Percentiles rank a stretch among this genome's conserved stretches.
phyloP scores from a whole-genome alignment of 2,888 invertebrate species.

The Nemurella pictetii region DNA sequence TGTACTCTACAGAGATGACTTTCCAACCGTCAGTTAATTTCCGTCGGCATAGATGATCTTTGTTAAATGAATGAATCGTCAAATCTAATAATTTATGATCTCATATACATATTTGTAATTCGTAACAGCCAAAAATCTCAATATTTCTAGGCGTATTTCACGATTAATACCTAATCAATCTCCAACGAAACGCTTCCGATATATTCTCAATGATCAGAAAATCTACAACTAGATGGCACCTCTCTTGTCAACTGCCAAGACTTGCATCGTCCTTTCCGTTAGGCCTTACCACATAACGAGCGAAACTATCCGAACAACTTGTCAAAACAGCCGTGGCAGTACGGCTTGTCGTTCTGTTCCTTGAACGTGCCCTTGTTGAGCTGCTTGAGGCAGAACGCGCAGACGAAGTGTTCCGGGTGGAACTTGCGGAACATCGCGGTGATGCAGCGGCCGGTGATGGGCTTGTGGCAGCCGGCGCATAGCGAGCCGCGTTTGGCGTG shows the following conservation, averaged over 20 bases:
- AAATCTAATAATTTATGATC: too few relatives aligned
- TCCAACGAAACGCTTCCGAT: too few relatives aligned
- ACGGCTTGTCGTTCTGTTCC: conserved; percentile 98
- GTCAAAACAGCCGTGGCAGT: conserved; percentile 97
- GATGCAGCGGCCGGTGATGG: conserved; percentile 96
- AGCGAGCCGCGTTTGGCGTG: conserved; percentile 96
- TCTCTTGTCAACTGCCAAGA: neutral
- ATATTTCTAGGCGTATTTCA: too few relatives aligned
- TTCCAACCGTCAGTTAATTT: too few relatives aligned
- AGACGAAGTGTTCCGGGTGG: conserved; percentile 99
- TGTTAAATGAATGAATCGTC: too few relatives aligned
- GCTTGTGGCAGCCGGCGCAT: conserved; percentile 97
- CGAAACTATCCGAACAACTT: conserved; percentile 83
- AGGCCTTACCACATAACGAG: neutral
- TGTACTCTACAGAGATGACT: too few relatives aligned
- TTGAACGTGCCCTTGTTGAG: conserved; percentile 99
- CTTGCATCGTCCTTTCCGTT: neutral
- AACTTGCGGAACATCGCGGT: conserved; percentile 99
- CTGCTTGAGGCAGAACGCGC: conserved; percentile 98
- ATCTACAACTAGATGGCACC: neutral
- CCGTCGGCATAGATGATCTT: too few relatives aligned
- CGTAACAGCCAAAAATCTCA: too few relatives aligned
- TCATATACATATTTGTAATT: too few relatives aligned
- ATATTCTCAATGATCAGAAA: neutral
- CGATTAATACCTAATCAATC: too few relatives aligned